These are phyloP conservation scores for Lipotes vexillifer DNA, from an alignment of 2,113 vertebrate species.

Conservation along the genomic window DNA sequence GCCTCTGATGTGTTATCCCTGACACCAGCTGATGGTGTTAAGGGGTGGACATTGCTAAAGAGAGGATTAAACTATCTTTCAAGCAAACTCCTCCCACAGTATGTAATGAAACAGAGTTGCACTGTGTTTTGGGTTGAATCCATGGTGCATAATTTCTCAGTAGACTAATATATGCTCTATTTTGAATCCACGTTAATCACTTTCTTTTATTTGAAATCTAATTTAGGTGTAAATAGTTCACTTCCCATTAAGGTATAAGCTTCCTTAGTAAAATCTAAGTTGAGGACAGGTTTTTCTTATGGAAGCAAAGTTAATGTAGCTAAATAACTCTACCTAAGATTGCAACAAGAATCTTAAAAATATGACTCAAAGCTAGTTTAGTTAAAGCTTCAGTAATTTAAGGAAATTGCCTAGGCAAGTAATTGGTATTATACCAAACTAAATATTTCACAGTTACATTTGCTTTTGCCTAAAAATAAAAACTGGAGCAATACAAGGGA, in stretches of 20 bases:
- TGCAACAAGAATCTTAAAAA: slow-evolving; percentile 22
- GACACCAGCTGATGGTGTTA: neutral
- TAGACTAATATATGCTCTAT: slow-evolving; percentile 10
- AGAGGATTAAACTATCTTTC: neutral
- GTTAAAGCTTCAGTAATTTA: slow-evolving; percentile 56
- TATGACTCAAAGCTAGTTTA: slow-evolving; percentile 29
- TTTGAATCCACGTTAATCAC: slow-evolving; percentile 14
- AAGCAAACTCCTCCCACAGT: neutral
- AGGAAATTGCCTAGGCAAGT: slow-evolving; percentile 48
- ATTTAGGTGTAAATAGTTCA: slow-evolving; percentile 24
- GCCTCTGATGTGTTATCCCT: neutral
- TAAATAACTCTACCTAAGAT: slow-evolving; percentile 31
- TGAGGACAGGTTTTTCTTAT: slow-evolving; percentile 20
- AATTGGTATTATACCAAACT: slow-evolving; percentile 66
- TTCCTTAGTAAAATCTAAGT: slow-evolving; percentile 22
- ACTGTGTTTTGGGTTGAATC: neutral
- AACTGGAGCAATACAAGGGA: slow-evolving; percentile 63
- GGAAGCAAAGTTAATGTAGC: neutral
- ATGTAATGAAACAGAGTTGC: neutral
- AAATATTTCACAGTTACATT: slow-evolving; percentile 67
- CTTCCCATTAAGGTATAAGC: slow-evolving; percentile 6
- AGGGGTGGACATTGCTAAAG: neutral
- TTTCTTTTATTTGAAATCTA: slow-evolving; percentile 2
- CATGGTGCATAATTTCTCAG: neutral
- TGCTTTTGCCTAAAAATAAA: slow-evolving; percentile 67